Evolutionary conservation across 2,797 vertebrate genomes (phyloP).

Genomic region (Ctenochaetus hawaiiensis): DNA sequence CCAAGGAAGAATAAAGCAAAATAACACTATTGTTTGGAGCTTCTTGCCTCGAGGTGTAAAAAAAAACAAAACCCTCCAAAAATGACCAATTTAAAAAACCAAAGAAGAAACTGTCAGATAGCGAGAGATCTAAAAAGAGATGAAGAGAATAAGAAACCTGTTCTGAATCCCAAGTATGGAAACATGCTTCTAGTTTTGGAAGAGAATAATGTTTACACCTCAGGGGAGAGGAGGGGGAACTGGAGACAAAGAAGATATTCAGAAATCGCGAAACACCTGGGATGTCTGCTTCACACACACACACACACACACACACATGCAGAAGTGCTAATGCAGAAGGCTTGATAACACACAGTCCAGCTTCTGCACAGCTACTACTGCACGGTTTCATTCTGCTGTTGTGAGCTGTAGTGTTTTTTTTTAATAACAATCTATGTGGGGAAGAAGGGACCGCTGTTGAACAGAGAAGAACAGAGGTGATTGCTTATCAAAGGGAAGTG

Average conservation of each 20-base stretch:
- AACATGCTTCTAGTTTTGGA: conserved; percentile 35
- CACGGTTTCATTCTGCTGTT: conserved; percentile 28
- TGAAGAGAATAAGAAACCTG: conserved; percentile 12
- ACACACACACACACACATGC: neutral
- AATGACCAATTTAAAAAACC: conserved; percentile 52
- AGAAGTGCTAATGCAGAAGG: too few species aligned
- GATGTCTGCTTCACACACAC: conserved; percentile 20
- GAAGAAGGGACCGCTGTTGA: conserved; percentile 37
- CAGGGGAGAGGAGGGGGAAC: conserved; percentile 32
- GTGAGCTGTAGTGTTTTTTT: conserved; percentile 34
- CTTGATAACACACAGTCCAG: conserved; percentile 14
- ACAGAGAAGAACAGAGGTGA: conserved; percentile 42
- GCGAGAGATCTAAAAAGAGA: conserved; percentile 20
- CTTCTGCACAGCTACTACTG: conserved; percentile 12
- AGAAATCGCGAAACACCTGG: conserved; percentile 56
- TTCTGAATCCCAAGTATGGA: conserved; percentile 25
- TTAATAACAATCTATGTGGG: conserved; percentile 48
- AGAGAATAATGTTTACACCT: conserved; percentile 56
- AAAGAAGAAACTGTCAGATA: conserved; percentile 18
- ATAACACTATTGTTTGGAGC: conserved; percentile 27
- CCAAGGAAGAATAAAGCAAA: conserved; percentile 44
- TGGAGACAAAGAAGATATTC: conserved; percentile 66
- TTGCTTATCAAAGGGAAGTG: conserved; percentile 61
- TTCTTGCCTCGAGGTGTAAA: conserved; percentile 32
- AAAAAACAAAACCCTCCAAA: conserved; percentile 23